phyloP scores from a whole-genome alignment of 2,113 vertebrate species.

The Gymnarchus niloticus region DNA sequence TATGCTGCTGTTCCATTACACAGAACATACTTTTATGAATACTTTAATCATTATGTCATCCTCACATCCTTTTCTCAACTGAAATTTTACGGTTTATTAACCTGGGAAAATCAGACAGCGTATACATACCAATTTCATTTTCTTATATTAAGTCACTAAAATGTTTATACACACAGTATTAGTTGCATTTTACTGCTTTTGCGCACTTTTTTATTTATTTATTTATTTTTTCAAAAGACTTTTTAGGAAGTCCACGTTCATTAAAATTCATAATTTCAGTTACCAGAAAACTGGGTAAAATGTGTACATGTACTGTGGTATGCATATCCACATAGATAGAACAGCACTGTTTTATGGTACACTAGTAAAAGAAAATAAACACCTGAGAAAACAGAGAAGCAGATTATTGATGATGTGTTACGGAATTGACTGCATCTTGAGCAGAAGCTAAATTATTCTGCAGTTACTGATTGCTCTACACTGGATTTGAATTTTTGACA shows the following conservation, averaged over 20 bases:
- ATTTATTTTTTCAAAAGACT: background rate
- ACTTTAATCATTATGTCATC: background rate
- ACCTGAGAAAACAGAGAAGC: background rate
- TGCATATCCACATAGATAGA: background rate
- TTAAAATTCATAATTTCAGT: slow-evolving; percentile 9
- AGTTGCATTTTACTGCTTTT: background rate
- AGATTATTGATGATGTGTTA: background rate
- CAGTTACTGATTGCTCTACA: background rate
- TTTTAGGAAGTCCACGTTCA: background rate
- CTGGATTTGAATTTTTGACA: background rate
- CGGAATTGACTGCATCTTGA: background rate
- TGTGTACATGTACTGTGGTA: background rate
- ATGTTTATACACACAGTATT: background rate
- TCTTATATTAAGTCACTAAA: background rate
- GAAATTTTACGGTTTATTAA: background rate
- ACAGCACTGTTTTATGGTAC: background rate
- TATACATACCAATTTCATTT: background rate
- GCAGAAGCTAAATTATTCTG: background rate
- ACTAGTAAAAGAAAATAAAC: background rate
- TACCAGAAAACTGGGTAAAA: background rate
- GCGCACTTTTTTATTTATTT: background rate
- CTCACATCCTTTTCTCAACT: background rate
- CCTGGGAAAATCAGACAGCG: background rate
- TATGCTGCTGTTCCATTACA: background rate
- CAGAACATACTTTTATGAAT: slow-evolving; percentile 4